Conservation (phyloP, 1,140 invertebrate genomes). For the Formica selysi region DNA sequence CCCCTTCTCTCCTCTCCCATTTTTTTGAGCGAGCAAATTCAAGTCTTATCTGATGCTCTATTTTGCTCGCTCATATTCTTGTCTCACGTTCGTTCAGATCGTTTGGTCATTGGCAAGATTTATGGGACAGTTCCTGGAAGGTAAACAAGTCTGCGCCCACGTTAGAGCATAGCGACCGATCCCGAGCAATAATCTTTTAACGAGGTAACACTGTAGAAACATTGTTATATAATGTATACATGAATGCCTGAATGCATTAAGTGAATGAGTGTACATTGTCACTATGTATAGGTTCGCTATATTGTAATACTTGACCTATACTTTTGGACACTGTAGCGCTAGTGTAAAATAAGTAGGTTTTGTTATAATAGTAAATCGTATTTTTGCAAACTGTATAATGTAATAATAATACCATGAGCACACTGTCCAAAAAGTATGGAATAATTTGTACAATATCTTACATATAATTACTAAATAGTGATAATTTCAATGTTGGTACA, state of each 20-base stretch:
- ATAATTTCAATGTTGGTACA: conserved; percentile 83
- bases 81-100: too few species aligned
- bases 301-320: conserved; percentile 83
- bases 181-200: too few species aligned
- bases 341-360: conserved; percentile 76
- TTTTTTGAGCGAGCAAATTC: too few species aligned
- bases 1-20: too few species aligned
- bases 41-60: too few species aligned
- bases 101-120: too few species aligned
- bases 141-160: too few species aligned
- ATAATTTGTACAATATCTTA: conserved; percentile 84
- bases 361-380: conserved; percentile 80
- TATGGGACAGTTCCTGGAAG: too few species aligned
- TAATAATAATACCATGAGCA: conserved; percentile 72
- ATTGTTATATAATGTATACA: conserved; percentile 68
- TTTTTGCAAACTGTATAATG: conserved; percentile 80
- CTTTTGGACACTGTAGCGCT: conserved; percentile 81
- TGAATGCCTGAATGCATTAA: conserved; percentile 30
- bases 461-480: conserved; percentile 73
- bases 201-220: conserved; percentile 18
- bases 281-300: conserved; percentile 76
- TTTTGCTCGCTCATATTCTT: too few species aligned
- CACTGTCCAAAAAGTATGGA: conserved; percentile 84
- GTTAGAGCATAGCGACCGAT: too few species aligned
- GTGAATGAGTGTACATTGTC: conserved; percentile 73